These are phyloP conservation scores for Sylvilagus bachmani DNA, from an alignment of 2,113 vertebrate species.

Conservation along the genomic window DNA sequence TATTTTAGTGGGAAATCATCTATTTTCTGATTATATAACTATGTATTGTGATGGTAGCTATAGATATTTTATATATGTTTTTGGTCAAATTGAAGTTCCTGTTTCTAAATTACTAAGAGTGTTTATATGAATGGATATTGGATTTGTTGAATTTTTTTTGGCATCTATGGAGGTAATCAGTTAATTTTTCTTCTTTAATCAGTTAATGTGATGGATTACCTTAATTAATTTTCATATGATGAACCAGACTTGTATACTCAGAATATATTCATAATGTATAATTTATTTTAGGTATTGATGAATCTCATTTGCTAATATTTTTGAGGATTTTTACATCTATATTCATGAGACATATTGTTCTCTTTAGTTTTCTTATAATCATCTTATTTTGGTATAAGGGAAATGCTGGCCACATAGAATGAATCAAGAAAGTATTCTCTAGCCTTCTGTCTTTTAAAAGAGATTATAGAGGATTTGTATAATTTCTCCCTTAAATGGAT, in stretches of 20 bases:
- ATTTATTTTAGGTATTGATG: not conserved
- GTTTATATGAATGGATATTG: not conserved
- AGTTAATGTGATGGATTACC: not conserved
- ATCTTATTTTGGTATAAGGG: not conserved
- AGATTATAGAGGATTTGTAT: not conserved
- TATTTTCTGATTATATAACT: not conserved
- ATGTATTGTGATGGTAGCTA: not conserved
- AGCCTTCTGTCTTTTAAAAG: not conserved
- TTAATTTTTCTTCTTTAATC: conserved; percentile 1
- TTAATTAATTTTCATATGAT: conserved; percentile 33
- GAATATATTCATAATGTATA: not conserved
- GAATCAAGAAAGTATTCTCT: not conserved
- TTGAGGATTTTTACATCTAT: not conserved
- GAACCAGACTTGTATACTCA: not conserved
- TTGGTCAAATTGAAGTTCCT: not conserved
- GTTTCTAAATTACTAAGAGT: not conserved
- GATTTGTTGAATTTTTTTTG: conserved; percentile 6
- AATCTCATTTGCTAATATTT: conserved; percentile 18
- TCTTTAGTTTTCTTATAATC: not conserved
- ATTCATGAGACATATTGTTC: not conserved
- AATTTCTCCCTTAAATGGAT: not conserved
- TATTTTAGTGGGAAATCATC: not conserved
- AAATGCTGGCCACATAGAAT: not conserved
- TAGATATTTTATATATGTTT: not conserved
- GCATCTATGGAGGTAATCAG: not conserved